Conservation (phyloP, 2,113 vertebrate species). For the Indicator indicator region DNA sequence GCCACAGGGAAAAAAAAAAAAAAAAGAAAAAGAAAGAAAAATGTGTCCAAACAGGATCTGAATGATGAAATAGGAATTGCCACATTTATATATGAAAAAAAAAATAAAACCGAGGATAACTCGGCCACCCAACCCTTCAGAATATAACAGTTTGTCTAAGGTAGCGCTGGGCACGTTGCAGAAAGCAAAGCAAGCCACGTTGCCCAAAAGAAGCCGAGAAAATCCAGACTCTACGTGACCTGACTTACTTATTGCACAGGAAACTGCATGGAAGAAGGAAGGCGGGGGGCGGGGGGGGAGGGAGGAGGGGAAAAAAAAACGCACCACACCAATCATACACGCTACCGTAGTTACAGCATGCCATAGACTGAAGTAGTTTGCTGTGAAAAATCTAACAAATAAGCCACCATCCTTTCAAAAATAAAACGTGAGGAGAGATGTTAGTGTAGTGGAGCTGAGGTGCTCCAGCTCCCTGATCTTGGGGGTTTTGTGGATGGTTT, state of each 20-base stretch:
- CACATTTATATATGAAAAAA: background rate
- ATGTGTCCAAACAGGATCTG: constrained; percentile 44
- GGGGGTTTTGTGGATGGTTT: accelerated
- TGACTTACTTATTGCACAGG: constrained; percentile 84
- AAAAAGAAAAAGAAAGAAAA: background rate
- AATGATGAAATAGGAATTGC: constrained; percentile 58
- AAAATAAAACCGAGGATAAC: background rate
- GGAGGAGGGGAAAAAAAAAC: background rate
- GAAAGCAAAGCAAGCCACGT: constrained; percentile 74
- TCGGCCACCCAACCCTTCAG: background rate
- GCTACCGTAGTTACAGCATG: constrained; percentile 63
- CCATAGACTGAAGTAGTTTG: constrained; percentile 45
- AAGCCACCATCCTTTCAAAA: background rate
- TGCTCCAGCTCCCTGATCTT: background rate
- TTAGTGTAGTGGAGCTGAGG: background rate
- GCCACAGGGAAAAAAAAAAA: background rate
- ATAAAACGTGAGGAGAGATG: background rate
- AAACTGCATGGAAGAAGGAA: constrained; percentile 79
- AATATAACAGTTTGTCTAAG: constrained; percentile 27
- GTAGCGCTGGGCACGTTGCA: constrained; percentile 48
- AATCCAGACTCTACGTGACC: constrained; percentile 87
- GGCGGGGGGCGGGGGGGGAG: background rate
- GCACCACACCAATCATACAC: constrained; percentile 70
- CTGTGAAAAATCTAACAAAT: constrained; percentile 14
- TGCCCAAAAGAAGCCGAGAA: constrained; percentile 79